Evolutionary conservation across 2,113 vertebrate genomes (phyloP), one percentile per base, ranked within the genome.

Genomic region (Myotis yumanensis): DNA sequence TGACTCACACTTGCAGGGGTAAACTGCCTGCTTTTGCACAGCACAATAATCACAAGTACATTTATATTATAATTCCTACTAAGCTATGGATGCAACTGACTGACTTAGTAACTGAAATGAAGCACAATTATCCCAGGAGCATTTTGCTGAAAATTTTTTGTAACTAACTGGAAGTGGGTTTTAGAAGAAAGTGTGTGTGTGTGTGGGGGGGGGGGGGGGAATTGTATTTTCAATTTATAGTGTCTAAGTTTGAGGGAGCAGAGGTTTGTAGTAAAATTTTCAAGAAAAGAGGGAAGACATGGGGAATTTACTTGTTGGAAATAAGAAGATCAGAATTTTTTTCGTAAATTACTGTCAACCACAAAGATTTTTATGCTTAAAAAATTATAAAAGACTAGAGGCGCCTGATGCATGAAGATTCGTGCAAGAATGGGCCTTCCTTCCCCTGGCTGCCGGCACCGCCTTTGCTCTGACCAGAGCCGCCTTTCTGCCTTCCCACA

Each of bases 41-140:
- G 80, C 52, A 87, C 75, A 91, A 15, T 94, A 86, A 80, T 69
- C 59, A 22, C 93, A 76, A 93, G 14, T 83, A 28, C 57, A 35
- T 95, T 95, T 86, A 71, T 90, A 83, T 87, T 88, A 89, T 79
- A 95, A 94, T 90, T 92, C 71, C 37, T 80, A 77, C 52, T 95
- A 94, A 95, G 86, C 79, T 95, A 15, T 51, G 37, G 69, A 30
- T 95, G 40, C 66, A 77, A 95, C 40, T 12, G 32, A 93, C 71
- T 37, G 59, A 43, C 71, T 92, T 52, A 57, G 57, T 91, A 81
- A 94, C 89, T 73, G 52, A 94, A 91, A 92, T 1, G 22, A 82
- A 77, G 79, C 84, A 89, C 82, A 85, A 90, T 96, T 95, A 83
- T 79, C 35, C 73, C 54, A 85, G 76, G 9, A 75, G 30, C 10